phyloP scores from a whole-genome alignment of 2,888 invertebrate genomes.

The Acrobeloides nanus region DNA sequence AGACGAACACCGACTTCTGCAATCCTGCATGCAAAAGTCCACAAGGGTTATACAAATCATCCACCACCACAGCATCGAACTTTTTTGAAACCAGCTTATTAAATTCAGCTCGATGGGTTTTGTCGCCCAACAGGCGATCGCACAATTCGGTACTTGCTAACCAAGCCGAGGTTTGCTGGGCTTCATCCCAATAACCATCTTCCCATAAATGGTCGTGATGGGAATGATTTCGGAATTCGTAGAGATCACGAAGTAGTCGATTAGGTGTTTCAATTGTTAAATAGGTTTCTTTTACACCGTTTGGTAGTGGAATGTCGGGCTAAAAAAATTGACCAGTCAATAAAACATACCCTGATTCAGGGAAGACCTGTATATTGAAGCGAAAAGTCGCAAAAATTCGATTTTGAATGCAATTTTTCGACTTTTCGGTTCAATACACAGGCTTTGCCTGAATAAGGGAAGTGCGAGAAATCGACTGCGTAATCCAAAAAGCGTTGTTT shows the following conservation, averaged over 20 bases:
- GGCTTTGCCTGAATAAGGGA: no score
- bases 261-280: slow-evolving; percentile 22
- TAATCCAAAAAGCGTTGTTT: no score
- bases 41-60: slow-evolving; percentile 53
- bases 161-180: slow-evolving; percentile 39
- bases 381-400: no score
- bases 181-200: slow-evolving; percentile 23
- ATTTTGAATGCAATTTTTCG: no score
- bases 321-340: no score
- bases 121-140: slow-evolving; percentile 33
- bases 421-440: no score
- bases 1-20: slow-evolving; percentile 43
- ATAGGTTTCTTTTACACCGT: slow-evolving; percentile 28
- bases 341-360: no score
- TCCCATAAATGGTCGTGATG: slow-evolving; percentile 24
- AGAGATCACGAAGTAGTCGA: slow-evolving; percentile 20
- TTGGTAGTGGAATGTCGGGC: slow-evolving; percentile 23
- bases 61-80: slow-evolving; percentile 50
- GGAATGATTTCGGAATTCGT: slow-evolving; percentile 28
- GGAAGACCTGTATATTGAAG: no score
- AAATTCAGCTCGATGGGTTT: slow-evolving; percentile 30
- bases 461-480: no score
- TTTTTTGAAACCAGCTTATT: slow-evolving; percentile 35
- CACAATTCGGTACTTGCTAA: slow-evolving; percentile 44
- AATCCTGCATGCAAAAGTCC: slow-evolving; percentile 41